phyloP scores from a whole-genome alignment of 2,113 vertebrate genomes.

The Pelecanoides urinatrix region DNA sequence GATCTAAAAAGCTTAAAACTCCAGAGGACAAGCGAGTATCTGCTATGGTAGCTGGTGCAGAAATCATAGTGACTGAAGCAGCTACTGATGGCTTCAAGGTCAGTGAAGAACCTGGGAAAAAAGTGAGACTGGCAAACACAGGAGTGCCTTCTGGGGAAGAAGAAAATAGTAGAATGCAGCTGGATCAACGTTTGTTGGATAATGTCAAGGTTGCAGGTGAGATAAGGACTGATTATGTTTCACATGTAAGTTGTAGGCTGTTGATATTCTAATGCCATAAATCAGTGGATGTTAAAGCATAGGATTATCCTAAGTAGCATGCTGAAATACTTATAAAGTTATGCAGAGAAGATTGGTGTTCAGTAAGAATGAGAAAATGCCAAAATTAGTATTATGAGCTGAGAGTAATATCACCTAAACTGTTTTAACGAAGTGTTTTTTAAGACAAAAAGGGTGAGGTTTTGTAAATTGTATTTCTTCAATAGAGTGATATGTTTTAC shows the following conservation, averaged over 20 bases:
- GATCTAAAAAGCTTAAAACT: slow-evolving; percentile 88
- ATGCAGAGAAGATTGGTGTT: not conserved
- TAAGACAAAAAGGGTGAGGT: not conserved
- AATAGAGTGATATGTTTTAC: not conserved
- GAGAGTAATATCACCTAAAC: not conserved
- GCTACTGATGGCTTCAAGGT: slow-evolving; percentile 58
- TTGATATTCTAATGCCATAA: slow-evolving; percentile 60
- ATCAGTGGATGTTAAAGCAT: slow-evolving; percentile 61
- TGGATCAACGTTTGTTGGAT: slow-evolving; percentile 78
- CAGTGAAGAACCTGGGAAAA: slow-evolving; percentile 63
- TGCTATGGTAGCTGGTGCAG: slow-evolving; percentile 55
- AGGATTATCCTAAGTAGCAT: not conserved
- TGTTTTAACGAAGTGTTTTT: not conserved
- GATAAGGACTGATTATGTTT: slow-evolving; percentile 77
- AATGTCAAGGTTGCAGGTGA: slow-evolving; percentile 77
- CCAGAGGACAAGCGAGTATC: slow-evolving; percentile 74
- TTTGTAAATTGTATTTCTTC: not conserved
- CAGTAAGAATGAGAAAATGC: not conserved
- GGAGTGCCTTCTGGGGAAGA: slow-evolving; percentile 50
- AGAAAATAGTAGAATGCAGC: slow-evolving; percentile 60
- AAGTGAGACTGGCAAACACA: slow-evolving; percentile 51
- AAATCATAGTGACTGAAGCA: slow-evolving; percentile 48
- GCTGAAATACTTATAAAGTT: not conserved
- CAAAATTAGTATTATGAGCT: not conserved
- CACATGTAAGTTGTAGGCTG: slow-evolving; percentile 56